phyloP scores from a whole-genome alignment of 2,113 vertebrate species.

The Anguilla rostrata region DNA sequence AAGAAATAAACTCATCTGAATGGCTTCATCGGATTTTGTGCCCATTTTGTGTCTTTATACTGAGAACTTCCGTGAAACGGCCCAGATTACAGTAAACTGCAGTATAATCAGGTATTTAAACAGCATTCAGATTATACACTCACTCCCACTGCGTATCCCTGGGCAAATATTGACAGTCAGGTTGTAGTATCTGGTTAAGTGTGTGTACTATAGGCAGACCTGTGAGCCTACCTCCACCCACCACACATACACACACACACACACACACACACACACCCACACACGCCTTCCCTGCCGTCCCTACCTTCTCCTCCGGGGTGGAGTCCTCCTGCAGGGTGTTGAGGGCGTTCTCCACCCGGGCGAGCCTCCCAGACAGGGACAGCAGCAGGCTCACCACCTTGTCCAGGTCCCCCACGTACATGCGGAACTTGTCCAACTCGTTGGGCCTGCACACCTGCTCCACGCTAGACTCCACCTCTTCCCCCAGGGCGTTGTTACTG shows the following conservation, averaged over 20 bases:
- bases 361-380: slow-evolving; percentile 75
- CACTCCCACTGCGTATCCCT: neutral
- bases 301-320: slow-evolving; percentile 70
- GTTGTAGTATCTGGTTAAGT: neutral
- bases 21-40: too few species aligned
- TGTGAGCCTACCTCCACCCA: neutral
- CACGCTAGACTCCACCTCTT: slow-evolving; percentile 71
- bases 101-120: neutral
- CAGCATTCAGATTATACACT: neutral
- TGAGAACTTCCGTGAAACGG: too few species aligned
- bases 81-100: neutral
- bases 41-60: too few species aligned
- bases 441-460: slow-evolving; percentile 77
- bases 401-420: slow-evolving; percentile 68
- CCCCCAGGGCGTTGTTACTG: slow-evolving; percentile 71
- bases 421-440: slow-evolving; percentile 79
- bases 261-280: neutral
- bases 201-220: neutral
- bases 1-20: neutral
- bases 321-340: slow-evolving; percentile 73
- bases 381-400: slow-evolving; percentile 66
- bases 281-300: neutral
- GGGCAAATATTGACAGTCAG: neutral
- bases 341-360: slow-evolving; percentile 77
- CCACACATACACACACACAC: neutral